phyloP scores from a whole-genome alignment of 2,113 vertebrate species.

The Carassius carassius region DNA sequence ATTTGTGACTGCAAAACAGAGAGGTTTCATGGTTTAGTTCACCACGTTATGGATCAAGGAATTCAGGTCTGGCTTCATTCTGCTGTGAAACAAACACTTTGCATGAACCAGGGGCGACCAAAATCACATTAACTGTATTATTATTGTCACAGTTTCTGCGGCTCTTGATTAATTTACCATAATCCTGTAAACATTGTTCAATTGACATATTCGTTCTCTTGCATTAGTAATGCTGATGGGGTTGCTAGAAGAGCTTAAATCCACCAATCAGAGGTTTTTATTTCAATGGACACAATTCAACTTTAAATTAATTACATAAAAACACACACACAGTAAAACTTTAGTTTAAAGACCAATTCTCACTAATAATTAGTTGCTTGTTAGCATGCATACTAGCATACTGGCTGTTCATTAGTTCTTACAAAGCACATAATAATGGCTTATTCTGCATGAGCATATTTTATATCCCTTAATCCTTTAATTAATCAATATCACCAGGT shows the following conservation, averaged over 20 bases:
- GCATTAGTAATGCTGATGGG: neutral
- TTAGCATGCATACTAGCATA: too few relatives aligned
- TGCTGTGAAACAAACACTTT: neutral
- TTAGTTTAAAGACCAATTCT: too few relatives aligned
- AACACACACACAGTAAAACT: too few relatives aligned
- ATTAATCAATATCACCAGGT: too few relatives aligned
- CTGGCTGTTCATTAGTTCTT: too few relatives aligned
- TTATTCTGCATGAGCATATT: too few relatives aligned
- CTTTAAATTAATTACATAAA: too few relatives aligned
- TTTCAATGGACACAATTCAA: neutral
- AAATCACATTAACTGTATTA: neutral
- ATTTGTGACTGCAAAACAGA: slow-evolving; percentile 52
- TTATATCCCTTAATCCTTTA: too few relatives aligned
- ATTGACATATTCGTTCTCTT: neutral
- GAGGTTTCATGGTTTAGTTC: neutral
- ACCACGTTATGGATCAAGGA: neutral
- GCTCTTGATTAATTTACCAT: neutral
- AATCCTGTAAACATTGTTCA: neutral
- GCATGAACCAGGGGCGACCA: neutral
- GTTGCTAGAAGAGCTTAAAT: neutral
- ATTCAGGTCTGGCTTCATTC: neutral
- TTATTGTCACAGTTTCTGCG: neutral
- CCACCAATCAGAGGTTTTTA: neutral
- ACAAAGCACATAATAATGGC: too few relatives aligned
- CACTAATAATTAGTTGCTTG: too few relatives aligned